Percentiles rank a stretch among this genome's conserved stretches.
Evolutionary conservation across 2,113 vertebrate genomes (phyloP).

Genomic region (Amphilophus citrinellus): DNA sequence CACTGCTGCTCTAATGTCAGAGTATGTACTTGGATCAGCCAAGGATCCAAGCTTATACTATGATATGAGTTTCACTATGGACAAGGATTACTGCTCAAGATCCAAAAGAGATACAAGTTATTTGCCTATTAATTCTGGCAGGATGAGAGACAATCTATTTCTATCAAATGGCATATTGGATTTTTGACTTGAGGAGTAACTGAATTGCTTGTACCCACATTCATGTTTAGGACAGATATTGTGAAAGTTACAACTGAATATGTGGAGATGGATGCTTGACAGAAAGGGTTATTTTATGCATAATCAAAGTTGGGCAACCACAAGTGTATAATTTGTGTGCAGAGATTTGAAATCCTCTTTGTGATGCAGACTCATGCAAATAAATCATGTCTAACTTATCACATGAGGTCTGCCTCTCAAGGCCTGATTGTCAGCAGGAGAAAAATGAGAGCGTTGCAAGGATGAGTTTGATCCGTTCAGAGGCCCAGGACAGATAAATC

Average conservation of each 20-base stretch:
- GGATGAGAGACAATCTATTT: slow-evolving; percentile 42
- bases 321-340: slow-evolving; percentile 39
- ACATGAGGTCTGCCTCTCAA: slow-evolving; percentile 40
- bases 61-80: slow-evolving; percentile 38
- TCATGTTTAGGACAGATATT: slow-evolving; percentile 33
- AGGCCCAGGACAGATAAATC: slow-evolving; percentile 33
- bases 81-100: slow-evolving; percentile 48
- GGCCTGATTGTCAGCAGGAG: slow-evolving; percentile 55
- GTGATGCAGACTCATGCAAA: slow-evolving; percentile 41
- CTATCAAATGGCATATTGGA: slow-evolving; percentile 51
- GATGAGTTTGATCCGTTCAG: slow-evolving; percentile 48
- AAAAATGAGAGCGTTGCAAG: slow-evolving; percentile 46
- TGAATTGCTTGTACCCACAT: slow-evolving; percentile 31
- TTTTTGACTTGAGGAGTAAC: slow-evolving; percentile 50
- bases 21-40: neutral
- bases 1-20: neutral
- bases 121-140: slow-evolving; percentile 56
- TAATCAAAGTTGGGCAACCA: slow-evolving; percentile 42
- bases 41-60: slow-evolving; percentile 11
- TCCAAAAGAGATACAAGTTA: slow-evolving; percentile 9
- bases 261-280: slow-evolving; percentile 27
- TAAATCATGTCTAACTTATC: slow-evolving; percentile 58
- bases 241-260: slow-evolving; percentile 43
- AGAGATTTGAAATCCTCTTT: slow-evolving; percentile 38
- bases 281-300: slow-evolving; percentile 26